Evolutionary conservation across 2,888 invertebrate genomes (phyloP).

Genomic region (Leptinotarsa haldemani): DNA sequence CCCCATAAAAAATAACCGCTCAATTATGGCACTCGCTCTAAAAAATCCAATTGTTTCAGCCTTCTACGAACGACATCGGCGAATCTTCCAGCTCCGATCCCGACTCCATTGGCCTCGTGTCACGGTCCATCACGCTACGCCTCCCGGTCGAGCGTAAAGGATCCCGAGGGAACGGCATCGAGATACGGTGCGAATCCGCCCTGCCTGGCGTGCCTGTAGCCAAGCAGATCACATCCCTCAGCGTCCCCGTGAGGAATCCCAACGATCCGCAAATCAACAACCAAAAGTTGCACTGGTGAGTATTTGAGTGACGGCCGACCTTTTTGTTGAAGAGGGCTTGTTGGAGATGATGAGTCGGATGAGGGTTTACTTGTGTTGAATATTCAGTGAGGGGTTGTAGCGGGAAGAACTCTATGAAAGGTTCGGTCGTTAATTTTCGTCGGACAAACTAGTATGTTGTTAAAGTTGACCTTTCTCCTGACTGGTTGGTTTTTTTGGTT

Average conservation of each 20-base stretch:
- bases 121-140: slow-evolving; percentile 55
- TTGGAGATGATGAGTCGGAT: not conserved
- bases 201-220: slow-evolving; percentile 59
- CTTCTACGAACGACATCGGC: slow-evolving; percentile 52
- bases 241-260: slow-evolving; percentile 48
- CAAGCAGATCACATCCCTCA: slow-evolving; percentile 53
- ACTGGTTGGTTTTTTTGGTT: no score
- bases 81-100: slow-evolving; percentile 56
- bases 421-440: not conserved
- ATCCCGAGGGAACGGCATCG: slow-evolving; percentile 54
- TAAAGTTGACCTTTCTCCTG: not conserved
- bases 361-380: slow-evolving; percentile 1
- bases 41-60: slow-evolving; percentile 50
- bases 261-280: slow-evolving; percentile 54
- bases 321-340: not conserved
- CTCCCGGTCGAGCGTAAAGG: slow-evolving; percentile 56
- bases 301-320: slow-evolving; percentile 10
- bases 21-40: slow-evolving; percentile 24
- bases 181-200: slow-evolving; percentile 59
- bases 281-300: slow-evolving; percentile 53
- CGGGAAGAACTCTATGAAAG: not conserved
- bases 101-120: slow-evolving; percentile 54
- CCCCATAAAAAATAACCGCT: slow-evolving; percentile 13
- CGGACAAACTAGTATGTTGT: not conserved
- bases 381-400: not conserved